Conservation (phyloP, 2,888 invertebrate species). For the Trypoxylon attenuatum region DNA sequence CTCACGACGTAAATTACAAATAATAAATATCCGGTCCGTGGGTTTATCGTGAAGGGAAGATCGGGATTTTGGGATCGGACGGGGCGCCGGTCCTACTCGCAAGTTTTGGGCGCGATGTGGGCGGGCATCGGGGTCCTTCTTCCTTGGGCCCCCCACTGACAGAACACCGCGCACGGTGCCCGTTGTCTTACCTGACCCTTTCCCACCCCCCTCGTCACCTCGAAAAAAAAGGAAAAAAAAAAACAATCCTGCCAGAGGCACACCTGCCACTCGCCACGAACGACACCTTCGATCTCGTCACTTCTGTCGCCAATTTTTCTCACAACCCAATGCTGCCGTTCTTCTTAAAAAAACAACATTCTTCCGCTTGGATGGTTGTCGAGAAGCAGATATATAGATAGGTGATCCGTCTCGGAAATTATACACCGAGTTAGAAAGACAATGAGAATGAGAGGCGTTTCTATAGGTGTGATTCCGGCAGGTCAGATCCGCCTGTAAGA, state of each 20-base stretch:
- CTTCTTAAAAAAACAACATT: neutral
- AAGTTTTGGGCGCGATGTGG: constrained; percentile 57
- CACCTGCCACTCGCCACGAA: constrained; percentile 38
- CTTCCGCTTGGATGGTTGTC: neutral
- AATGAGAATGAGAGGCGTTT: neutral
- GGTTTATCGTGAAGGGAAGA: constrained; percentile 63
- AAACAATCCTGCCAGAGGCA: constrained; percentile 40
- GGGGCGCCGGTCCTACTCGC: constrained; percentile 31
- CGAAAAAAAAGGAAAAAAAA: too few species aligned
- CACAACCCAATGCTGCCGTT: neutral
- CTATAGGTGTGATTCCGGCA: neutral
- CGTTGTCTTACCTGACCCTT: constrained; percentile 50
- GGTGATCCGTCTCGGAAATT: neutral
- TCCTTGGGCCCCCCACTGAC: constrained; percentile 67
- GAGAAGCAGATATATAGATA: neutral
- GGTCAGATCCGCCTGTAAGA: neutral
- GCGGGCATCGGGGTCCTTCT: constrained; percentile 72
- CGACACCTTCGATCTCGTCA: constrained; percentile 34
- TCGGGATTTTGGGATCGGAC: constrained; percentile 57
- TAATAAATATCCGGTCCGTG: constrained; percentile 64
- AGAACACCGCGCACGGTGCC: constrained; percentile 61
- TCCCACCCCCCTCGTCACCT: constrained; percentile 42
- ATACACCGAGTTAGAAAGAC: neutral
- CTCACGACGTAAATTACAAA: constrained; percentile 66
- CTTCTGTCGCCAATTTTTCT: constrained; percentile 42